phyloP scores from a whole-genome alignment of 2,797 vertebrate species.

The Enteromius mattozi region DNA sequence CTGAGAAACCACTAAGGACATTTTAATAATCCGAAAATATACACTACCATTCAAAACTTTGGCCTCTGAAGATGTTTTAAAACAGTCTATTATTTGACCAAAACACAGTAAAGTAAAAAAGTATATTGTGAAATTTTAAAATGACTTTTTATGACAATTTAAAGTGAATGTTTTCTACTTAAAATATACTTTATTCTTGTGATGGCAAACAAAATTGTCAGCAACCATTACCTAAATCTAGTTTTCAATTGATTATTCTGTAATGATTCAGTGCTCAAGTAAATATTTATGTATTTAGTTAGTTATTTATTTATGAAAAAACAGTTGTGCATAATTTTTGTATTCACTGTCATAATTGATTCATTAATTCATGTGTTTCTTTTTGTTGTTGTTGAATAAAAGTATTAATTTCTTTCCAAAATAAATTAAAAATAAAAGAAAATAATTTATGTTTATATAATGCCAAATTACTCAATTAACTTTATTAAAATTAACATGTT shows the following conservation, averaged over 20 bases:
- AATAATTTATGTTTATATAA: not conserved
- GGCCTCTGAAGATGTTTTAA: not conserved
- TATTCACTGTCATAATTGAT: not conserved
- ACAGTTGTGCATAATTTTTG: not conserved
- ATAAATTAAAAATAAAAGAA: not conserved
- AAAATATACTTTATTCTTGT: not conserved
- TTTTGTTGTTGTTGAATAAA: not conserved
- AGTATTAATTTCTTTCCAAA: not conserved
- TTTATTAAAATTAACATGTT: no score
- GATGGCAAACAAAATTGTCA: not conserved
- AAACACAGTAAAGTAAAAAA: not conserved
- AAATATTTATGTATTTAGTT: not conserved
- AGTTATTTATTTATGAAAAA: not conserved
- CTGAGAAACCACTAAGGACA: not conserved
- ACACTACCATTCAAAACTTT: not conserved
- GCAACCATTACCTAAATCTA: not conserved
- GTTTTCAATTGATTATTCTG: not conserved
- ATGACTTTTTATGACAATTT: not conserved
- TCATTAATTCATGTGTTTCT: not conserved
- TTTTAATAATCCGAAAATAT: not conserved
- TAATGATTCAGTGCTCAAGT: not conserved
- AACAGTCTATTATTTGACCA: not conserved
- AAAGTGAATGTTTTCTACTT: not conserved
- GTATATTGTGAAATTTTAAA: not conserved
- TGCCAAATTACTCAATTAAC: no score